phyloP scores from a whole-genome alignment of 2,113 vertebrate species.

The Xenopus tropicalis region UCB_Xtro_10.0 CM004451.2:20501001-20501500 shows the following conservation, averaged over 20 bases:
- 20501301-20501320: background rate
- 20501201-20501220: background rate
- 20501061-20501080: too few relatives aligned
- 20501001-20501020: too few relatives aligned
- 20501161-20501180: background rate
- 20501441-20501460: slow-evolving; percentile 17
- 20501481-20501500: slow-evolving; percentile 24
- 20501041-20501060: too few relatives aligned
- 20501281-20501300: background rate
- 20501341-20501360: background rate
- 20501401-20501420: slow-evolving; percentile 16
- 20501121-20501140: background rate
- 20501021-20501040: too few relatives aligned
- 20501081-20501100: background rate
- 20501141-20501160: background rate
- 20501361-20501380: background rate
- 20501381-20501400: slow-evolving; percentile 4
- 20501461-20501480: slow-evolving; percentile 14
- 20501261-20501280: background rate
- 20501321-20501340: background rate
- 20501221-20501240: background rate
- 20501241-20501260: background rate
- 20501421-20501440: slow-evolving; percentile 7
- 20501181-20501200: background rate
- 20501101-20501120: background rate